These are phyloP conservation scores for Tychaedon coryphoeus DNA, from an alignment of 2,113 vertebrate genomes.

Conservation along the genomic window DNA sequence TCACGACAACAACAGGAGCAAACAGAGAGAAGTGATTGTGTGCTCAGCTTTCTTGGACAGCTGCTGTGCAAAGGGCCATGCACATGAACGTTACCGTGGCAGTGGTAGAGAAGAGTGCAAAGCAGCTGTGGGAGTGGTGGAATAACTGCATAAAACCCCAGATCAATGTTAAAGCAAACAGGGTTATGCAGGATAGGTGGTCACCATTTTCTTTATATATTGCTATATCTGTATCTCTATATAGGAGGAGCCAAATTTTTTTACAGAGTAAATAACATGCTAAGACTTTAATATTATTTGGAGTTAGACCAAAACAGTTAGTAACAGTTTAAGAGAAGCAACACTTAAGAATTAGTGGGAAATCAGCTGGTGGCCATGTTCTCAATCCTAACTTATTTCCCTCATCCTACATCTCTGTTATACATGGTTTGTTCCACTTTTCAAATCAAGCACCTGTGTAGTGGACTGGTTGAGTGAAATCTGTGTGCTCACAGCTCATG, in stretches of 20 bases:
- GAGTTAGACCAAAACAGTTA: not conserved
- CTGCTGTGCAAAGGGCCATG: slow-evolving; percentile 41
- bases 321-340: not conserved
- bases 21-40: slow-evolving; percentile 79
- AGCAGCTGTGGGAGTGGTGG: not conserved
- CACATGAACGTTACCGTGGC: not conserved
- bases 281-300: not conserved
- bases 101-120: not conserved
- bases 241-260: not conserved
- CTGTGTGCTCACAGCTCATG: not conserved
- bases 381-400: not conserved
- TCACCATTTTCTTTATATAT: not conserved
- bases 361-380: not conserved
- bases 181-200: not conserved
- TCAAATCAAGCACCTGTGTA: not conserved
- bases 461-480: not conserved
- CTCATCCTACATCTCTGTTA: not conserved
- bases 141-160: not conserved
- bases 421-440: not conserved
- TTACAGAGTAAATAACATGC: not conserved
- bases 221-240: not conserved
- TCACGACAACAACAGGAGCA: slow-evolving; percentile 81
- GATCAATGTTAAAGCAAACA: not conserved
- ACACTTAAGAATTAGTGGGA: not conserved
- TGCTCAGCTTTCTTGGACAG: slow-evolving; percentile 38